Conservation (phyloP, 2,797 vertebrate genomes). For the Galagoides demidoff region DNA sequence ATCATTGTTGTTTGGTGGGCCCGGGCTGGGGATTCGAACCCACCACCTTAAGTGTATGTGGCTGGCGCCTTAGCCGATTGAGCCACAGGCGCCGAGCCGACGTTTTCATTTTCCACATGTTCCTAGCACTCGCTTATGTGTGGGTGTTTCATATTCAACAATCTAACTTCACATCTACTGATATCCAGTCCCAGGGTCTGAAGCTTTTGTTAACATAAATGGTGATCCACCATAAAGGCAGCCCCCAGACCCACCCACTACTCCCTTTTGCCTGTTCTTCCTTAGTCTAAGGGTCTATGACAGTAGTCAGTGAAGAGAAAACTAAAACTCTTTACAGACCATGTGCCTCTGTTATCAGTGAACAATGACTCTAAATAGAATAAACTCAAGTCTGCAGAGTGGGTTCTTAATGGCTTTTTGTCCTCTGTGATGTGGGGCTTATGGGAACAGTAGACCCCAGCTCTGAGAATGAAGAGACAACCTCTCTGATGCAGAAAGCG, state of each 20-base stretch:
- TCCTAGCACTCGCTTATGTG: not conserved
- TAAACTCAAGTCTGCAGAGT: not conserved
- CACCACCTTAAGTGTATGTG: no score
- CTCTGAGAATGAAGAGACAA: slow-evolving; percentile 15
- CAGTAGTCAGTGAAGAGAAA: not conserved
- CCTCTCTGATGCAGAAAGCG: not conserved
- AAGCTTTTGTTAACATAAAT: not conserved
- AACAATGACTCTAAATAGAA: slow-evolving; percentile 25
- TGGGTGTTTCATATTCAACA: not conserved
- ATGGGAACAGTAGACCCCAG: not conserved
- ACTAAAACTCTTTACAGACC: not conserved
- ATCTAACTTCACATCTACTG: not conserved
- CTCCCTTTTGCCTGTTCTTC: not conserved
- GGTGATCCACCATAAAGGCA: not conserved
- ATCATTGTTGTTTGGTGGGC: no score
- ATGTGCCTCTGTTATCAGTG: slow-evolving; percentile 20
- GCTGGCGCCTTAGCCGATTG: no score
- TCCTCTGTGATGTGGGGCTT: slow-evolving; percentile 6
- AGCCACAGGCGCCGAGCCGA: no score
- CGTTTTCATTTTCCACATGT: not conserved
- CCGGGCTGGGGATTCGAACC: no score
- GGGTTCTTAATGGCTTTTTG: slow-evolving; percentile 47
- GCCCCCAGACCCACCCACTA: not conserved
- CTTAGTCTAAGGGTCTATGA: not conserved
- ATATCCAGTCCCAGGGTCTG: not conserved